Conservation (phyloP, 2,797 vertebrate species). For the Parauchenoglanis punctatus region DNA sequence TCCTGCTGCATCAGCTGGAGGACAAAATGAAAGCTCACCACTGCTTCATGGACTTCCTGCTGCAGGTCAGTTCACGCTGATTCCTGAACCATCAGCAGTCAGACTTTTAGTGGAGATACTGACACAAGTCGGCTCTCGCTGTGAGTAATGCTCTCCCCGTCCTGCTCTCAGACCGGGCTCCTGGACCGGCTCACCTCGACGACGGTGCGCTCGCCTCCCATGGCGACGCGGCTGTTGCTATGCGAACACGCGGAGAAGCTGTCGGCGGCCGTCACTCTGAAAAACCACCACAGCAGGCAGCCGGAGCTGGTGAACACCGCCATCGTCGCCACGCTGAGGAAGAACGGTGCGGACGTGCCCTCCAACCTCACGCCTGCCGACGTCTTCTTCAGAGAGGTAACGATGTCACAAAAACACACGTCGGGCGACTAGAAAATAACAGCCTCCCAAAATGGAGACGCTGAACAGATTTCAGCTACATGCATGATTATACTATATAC, state of each 20-base stretch:
- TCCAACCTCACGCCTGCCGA: constrained; percentile 88
- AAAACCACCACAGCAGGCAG: constrained; percentile 87
- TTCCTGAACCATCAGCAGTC: neutral
- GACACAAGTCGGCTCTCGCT: neutral
- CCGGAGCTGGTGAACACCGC: constrained; percentile 84
- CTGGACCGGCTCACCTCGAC: constrained; percentile 80
- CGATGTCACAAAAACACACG: neutral
- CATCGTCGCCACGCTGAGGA: constrained; percentile 78
- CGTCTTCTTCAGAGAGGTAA: constrained; percentile 94
- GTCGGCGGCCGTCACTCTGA: constrained; percentile 86
- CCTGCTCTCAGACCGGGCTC: constrained; percentile 79
- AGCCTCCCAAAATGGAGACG: too few species aligned
- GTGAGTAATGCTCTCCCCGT: neutral
- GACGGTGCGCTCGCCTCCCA: constrained; percentile 71
- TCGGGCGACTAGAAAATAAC: too few species aligned
- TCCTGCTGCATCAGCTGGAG: constrained; percentile 94
- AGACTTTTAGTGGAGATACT: neutral
- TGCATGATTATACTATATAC: too few species aligned
- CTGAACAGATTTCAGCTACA: too few species aligned
- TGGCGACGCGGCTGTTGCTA: constrained; percentile 87
- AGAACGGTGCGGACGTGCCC: constrained; percentile 71
- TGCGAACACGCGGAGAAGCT: constrained; percentile 94
- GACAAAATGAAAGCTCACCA: constrained; percentile 96
- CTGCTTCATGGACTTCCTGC: constrained; percentile 92
- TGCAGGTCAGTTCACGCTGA: constrained; percentile 74